Percentiles rank a stretch among this genome's conserved stretches.
These are phyloP conservation scores for Frankliniella fusca DNA, from an alignment of 2,888 invertebrate species.

Conservation along the genomic window DNA sequence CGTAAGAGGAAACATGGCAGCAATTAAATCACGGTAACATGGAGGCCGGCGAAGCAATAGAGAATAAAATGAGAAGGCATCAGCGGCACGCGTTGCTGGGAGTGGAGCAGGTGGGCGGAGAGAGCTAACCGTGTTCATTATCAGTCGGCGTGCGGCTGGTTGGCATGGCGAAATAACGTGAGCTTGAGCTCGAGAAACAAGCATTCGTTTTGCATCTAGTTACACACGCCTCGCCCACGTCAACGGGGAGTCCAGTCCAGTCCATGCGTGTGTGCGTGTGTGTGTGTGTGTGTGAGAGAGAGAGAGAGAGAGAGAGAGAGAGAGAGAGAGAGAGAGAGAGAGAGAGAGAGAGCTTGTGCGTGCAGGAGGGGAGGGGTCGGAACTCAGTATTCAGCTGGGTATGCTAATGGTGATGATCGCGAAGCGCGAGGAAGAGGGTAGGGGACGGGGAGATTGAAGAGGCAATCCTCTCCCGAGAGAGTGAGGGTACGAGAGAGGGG, in stretches of 20 bases:
- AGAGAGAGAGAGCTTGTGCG: too few species aligned
- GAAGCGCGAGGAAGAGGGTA: background rate
- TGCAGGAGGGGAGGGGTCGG: background rate
- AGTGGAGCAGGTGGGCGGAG: background rate
- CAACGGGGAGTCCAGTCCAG: background rate
- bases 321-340: background rate
- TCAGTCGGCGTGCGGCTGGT: background rate
- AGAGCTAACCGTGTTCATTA: background rate
- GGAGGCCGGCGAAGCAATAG: too few species aligned
- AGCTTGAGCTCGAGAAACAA: background rate
- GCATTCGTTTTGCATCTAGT: slow-evolving; percentile 16
- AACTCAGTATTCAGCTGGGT: slow-evolving; percentile 5
- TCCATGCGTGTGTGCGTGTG: background rate
- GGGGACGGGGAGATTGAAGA: too few species aligned
- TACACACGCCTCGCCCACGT: background rate
- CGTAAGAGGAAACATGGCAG: too few species aligned
- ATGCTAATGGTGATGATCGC: slow-evolving; percentile 19
- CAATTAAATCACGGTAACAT: too few species aligned
- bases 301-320: background rate
- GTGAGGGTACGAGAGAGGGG: too few species aligned
- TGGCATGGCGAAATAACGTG: background rate
- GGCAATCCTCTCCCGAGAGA: too few species aligned
- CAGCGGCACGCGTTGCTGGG: background rate
- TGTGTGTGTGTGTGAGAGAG: background rate
- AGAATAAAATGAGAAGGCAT: background rate